A percentile compares a stretch with the other conserved stretches of the same genome.
phyloP scores from a whole-genome alignment of 2,888 invertebrate species.

The Cybosia mesomella region DNA sequence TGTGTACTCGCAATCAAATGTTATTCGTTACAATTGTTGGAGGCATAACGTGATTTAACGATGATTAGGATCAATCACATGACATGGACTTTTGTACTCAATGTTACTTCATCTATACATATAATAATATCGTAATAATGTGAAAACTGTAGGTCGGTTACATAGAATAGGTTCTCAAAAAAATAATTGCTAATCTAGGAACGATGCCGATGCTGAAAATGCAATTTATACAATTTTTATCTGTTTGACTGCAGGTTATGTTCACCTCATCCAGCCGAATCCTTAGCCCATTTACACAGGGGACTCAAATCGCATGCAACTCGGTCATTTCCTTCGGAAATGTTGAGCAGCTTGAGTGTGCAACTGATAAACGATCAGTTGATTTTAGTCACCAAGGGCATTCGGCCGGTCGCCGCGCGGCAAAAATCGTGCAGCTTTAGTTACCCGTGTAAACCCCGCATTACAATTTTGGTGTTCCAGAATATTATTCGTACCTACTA shows the following conservation, averaged over 20 bases:
- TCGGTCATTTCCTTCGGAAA: too few relatives aligned
- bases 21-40: slow-evolving; percentile 59
- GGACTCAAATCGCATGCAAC: not conserved
- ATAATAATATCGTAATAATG: not conserved
- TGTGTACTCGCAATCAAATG: slow-evolving; percentile 59
- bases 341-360: too few relatives aligned
- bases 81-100: slow-evolving; percentile 38
- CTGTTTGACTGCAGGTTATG: not conserved
- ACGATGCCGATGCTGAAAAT: too few relatives aligned
- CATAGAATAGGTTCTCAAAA: not conserved
- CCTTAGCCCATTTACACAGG: too few relatives aligned
- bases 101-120: slow-evolving; percentile 15
- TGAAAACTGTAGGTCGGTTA: not conserved
- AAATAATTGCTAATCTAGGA: not conserved
- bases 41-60: slow-evolving; percentile 54
- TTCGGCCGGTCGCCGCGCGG: slow-evolving; percentile 38
- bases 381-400: too few relatives aligned
- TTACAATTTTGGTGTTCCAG: too few relatives aligned
- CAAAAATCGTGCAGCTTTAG: slow-evolving; percentile 57
- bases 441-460: slow-evolving; percentile 59
- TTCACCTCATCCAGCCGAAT: not conserved
- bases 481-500: not conserved
- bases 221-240: not conserved
- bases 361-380: too few relatives aligned
- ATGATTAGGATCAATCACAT: slow-evolving; percentile 55